Evolutionary conservation across 2,797 vertebrate species (phyloP).

Genomic region (Meriones psammophilus): DNA sequence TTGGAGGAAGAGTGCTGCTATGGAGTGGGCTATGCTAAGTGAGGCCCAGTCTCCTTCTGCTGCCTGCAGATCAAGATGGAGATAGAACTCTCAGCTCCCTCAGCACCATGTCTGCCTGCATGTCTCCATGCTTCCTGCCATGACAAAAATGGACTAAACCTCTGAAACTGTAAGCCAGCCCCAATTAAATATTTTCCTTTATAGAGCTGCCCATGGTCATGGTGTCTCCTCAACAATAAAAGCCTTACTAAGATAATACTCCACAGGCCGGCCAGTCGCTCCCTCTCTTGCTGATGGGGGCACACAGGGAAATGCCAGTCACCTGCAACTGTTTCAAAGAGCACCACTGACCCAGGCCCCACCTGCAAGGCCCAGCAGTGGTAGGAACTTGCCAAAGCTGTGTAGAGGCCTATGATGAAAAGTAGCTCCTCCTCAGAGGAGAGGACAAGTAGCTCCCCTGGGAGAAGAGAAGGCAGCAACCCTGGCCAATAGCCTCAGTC

Average conservation of each 20-base stretch:
- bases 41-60: neutral
- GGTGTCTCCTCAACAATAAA: neutral
- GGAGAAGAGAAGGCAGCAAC: neutral
- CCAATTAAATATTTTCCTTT: neutral
- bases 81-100: neutral
- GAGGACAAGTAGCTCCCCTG: neutral
- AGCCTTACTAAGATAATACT: neutral
- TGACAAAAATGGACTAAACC: neutral
- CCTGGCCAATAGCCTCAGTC: accelerated
- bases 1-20: neutral
- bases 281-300: neutral
- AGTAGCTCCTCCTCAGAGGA: neutral
- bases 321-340: neutral
- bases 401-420: neutral
- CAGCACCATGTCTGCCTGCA: neutral
- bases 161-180: neutral
- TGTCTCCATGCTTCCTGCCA: neutral
- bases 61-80: neutral
- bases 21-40: neutral
- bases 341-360: neutral
- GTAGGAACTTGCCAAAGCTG: neutral
- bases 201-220: neutral
- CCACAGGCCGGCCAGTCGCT: no score
- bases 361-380: neutral
- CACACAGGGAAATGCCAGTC: neutral